Evolutionary conservation across 2,888 invertebrate species (phyloP).

Genomic region (Hipparchia semele): DNA sequence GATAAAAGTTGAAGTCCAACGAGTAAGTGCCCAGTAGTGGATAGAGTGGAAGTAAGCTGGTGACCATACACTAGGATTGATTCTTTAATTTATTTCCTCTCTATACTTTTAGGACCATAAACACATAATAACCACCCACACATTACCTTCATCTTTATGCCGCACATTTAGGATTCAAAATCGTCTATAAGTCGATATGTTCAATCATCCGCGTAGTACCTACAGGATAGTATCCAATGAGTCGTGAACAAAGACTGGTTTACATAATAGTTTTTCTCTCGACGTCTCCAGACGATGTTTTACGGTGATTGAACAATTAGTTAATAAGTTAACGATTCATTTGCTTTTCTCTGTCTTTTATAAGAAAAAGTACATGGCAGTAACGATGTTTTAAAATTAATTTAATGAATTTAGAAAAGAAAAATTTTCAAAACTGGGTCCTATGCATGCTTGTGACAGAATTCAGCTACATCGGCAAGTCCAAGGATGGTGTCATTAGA

Average conservation of each 20-base stretch:
- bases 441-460: too few relatives aligned
- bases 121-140: too few relatives aligned
- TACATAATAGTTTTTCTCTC: constrained; percentile 39
- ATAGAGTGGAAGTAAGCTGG: too few relatives aligned
- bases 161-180: constrained; percentile 29
- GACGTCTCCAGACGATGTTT: constrained; percentile 32
- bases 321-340: constrained; percentile 32
- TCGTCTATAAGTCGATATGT: constrained; percentile 24
- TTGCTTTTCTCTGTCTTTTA: constrained; percentile 4
- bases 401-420: too few relatives aligned
- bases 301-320: constrained; percentile 37
- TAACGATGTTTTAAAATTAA: too few relatives aligned
- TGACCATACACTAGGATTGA: background rate
- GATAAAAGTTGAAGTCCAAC: too few relatives aligned
- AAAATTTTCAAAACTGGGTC: too few relatives aligned
- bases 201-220: constrained; percentile 23
- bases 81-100: too few relatives aligned
- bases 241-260: constrained; percentile 42
- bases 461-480: too few relatives aligned
- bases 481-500: too few relatives aligned
- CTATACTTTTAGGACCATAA: background rate
- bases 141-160: background rate
- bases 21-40: too few relatives aligned
- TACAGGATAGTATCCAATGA: constrained; percentile 36
- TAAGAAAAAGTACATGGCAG: background rate